These are phyloP conservation scores for Calameuta filiformis DNA, from an alignment of 2,888 invertebrate genomes.

Conservation along the genomic window DNA sequence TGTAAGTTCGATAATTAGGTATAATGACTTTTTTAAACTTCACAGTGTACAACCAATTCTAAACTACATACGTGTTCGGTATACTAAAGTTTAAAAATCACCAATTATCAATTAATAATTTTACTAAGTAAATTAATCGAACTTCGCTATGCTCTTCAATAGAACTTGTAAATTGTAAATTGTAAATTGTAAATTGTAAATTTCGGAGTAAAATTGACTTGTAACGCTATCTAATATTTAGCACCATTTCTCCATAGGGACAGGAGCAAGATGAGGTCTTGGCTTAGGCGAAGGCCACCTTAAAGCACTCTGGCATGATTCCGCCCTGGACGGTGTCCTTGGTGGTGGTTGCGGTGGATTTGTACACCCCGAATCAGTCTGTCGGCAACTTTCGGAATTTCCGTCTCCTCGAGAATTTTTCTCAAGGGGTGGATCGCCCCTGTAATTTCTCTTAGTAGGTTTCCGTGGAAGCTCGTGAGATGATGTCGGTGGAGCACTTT, in stretches of 20 bases:
- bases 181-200: background rate
- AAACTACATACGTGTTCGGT: background rate
- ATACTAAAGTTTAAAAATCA: background rate
- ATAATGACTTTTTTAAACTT: background rate
- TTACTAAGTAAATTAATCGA: background rate
- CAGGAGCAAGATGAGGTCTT: slow-evolving; percentile 54
- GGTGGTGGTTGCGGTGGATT: slow-evolving; percentile 54
- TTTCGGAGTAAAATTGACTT: background rate
- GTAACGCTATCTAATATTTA: slow-evolving; percentile 28
- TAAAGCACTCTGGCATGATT: slow-evolving; percentile 61
- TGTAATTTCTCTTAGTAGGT: slow-evolving; percentile 73
- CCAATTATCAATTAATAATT: background rate
- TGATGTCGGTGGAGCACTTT: slow-evolving; percentile 60
- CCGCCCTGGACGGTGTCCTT: slow-evolving; percentile 60
- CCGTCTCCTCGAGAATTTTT: slow-evolving; percentile 28
- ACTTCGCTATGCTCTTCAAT: background rate
- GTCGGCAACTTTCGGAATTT: slow-evolving; percentile 34
- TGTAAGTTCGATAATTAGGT: background rate
- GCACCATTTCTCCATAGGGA: slow-evolving; percentile 61
- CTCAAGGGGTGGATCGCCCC: slow-evolving; percentile 65
- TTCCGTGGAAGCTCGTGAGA: slow-evolving; percentile 60
- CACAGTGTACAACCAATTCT: background rate
- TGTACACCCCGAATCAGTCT: slow-evolving; percentile 18
- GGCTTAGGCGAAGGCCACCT: slow-evolving; percentile 61
- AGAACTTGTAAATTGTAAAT: background rate